Percentiles rank a stretch among this genome's conserved stretches.
Evolutionary conservation across 2,797 vertebrate species (phyloP).

Genomic region (Myiotriccus ornatus): DNA sequence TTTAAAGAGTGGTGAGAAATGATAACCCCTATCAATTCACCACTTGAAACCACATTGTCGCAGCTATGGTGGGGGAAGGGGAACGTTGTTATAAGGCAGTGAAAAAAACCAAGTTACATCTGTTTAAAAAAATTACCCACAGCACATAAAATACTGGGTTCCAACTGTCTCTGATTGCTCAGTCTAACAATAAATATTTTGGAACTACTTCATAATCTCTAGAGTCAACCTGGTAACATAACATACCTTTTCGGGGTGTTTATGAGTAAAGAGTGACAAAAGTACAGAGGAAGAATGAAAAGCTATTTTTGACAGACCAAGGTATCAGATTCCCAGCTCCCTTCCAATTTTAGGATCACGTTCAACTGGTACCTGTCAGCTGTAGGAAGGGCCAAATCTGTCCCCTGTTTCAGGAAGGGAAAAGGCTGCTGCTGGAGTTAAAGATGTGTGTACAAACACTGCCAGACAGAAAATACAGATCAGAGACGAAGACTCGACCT

Average conservation of each 20-base stretch:
- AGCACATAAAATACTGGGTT: not conserved
- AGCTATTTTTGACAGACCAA: not conserved
- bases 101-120: not conserved
- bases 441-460: not conserved
- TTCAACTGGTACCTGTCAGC: not conserved
- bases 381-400: not conserved
- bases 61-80: not conserved
- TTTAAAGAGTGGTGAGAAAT: conserved; percentile 4
- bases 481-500: not conserved
- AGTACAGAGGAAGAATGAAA: not conserved
- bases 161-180: not conserved
- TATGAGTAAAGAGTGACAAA: not conserved
- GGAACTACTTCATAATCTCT: not conserved
- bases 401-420: not conserved
- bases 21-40: conserved; percentile 15
- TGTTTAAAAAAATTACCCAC: not conserved
- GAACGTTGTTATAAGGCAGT: not conserved
- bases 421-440: not conserved
- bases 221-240: not conserved
- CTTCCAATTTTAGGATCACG: not conserved
- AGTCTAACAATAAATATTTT: not conserved
- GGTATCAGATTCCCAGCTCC: not conserved
- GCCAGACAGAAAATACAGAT: not conserved
- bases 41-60: not conserved
- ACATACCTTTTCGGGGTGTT: not conserved